phyloP scores from a whole-genome alignment of 1,140 invertebrate genomes.

The Oryctes rhinoceros region DNA sequence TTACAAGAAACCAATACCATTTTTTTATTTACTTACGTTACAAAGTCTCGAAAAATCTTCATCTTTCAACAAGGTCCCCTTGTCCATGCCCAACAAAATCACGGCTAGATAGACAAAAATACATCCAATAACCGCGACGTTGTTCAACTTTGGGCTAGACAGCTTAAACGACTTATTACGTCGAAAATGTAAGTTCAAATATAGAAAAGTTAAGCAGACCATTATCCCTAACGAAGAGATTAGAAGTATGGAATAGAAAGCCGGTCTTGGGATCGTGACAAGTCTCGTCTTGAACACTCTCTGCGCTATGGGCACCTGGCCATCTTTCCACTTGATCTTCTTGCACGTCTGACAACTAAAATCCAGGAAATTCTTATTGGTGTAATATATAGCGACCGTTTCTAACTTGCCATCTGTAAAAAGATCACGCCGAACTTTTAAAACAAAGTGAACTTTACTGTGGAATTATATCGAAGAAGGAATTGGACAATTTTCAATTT shows the following conservation, averaged over 20 bases:
- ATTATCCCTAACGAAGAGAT: conserved; percentile 80
- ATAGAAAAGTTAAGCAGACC: conserved; percentile 79
- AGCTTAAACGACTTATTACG: conserved; percentile 91
- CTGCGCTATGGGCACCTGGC: conserved; percentile 79
- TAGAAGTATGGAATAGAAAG: conserved; percentile 74
- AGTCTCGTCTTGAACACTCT: conserved; percentile 75
- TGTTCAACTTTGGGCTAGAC: conserved; percentile 95
- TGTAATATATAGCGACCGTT: conserved; percentile 44
- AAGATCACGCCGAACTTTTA: background rate
- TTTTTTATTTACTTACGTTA: conserved; percentile 77
- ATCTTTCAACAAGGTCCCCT: conserved; percentile 74
- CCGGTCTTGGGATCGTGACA: conserved; percentile 77
- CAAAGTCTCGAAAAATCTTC: conserved; percentile 82
- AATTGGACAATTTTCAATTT: too few relatives aligned
- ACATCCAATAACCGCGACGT: conserved; percentile 94
- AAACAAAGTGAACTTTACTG: background rate
- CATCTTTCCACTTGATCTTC: conserved; percentile 76
- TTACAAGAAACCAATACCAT: too few relatives aligned
- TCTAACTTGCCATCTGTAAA: conserved; percentile 43
- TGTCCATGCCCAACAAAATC: conserved; percentile 87
- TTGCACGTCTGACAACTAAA: conserved; percentile 77
- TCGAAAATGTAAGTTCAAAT: conserved; percentile 87
- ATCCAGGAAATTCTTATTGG: conserved; percentile 38
- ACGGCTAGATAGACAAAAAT: conserved; percentile 93
- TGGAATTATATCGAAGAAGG: background rate